These are phyloP conservation scores for Macrostomum lignano DNA, from an alignment of 1,140 invertebrate genomes.

Conservation along the genomic window DNA sequence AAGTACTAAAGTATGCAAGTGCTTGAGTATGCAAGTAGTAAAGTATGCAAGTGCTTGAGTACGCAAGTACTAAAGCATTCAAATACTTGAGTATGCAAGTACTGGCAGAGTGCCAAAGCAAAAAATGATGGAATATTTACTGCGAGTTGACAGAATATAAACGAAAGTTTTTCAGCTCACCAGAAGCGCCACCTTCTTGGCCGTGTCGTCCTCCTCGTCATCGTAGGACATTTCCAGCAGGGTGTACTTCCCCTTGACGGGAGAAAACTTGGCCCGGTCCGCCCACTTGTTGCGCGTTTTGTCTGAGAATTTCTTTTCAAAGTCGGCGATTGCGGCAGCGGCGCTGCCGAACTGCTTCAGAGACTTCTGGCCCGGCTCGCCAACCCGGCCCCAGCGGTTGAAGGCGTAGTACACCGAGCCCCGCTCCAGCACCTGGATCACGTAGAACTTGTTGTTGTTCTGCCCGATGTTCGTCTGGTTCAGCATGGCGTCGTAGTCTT, in stretches of 20 bases:
- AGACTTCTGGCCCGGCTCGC: conserved; percentile 22
- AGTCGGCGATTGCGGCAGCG: conserved; percentile 5
- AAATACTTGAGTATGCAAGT: too few relatives aligned
- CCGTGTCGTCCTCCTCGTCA: conserved; percentile 10
- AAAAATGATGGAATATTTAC: not conserved
- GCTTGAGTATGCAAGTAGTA: too few relatives aligned
- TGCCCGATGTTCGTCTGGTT: conserved; percentile 16
- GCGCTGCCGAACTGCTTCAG: not conserved
- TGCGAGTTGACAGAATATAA: not conserved
- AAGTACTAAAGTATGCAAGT: too few relatives aligned
- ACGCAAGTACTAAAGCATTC: too few relatives aligned
- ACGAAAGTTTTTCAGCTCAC: not conserved
- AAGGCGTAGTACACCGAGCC: conserved; percentile 1
- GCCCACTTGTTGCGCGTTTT: conserved; percentile 20
- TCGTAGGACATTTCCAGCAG: conserved; percentile 20
- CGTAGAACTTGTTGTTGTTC: conserved; percentile 8
- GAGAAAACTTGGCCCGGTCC: conserved; percentile 14
- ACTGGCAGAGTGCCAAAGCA: too few relatives aligned
- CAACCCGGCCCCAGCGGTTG: conserved; percentile 1
- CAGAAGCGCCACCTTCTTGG: not conserved
- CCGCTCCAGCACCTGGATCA: not conserved
- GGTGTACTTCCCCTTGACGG: conserved; percentile 23
- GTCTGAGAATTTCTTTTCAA: conserved; percentile 18
- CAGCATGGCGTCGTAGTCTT: conserved; percentile 18
- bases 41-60: too few relatives aligned